Evolutionary conservation across 2,797 vertebrate genomes (phyloP).

Genomic region (Tangara arthus): DNA sequence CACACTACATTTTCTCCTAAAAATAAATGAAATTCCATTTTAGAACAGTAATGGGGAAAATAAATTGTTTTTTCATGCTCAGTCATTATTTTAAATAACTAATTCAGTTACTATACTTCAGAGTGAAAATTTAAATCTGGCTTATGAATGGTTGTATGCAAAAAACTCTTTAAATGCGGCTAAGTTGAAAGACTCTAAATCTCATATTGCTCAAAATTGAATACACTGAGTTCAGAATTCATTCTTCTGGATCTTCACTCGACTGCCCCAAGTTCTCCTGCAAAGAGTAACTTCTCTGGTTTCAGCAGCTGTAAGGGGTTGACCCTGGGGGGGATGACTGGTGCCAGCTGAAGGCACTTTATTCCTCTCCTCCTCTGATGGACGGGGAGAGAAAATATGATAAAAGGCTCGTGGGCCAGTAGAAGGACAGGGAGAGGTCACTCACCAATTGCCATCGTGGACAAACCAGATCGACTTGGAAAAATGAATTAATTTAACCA

Average conservation of each 20-base stretch:
- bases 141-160: background rate
- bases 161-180: background rate
- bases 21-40: background rate
- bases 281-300: background rate
- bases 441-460: background rate
- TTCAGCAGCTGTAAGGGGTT: background rate
- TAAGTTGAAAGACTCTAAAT: background rate
- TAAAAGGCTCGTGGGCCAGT: rapidly evolving
- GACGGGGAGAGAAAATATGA: background rate
- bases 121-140: background rate
- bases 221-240: background rate
- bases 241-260: background rate
- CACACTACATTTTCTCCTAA: background rate
- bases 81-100: background rate
- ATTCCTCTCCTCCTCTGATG: background rate
- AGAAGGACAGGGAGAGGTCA: background rate
- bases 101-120: background rate
- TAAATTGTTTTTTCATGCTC: background rate
- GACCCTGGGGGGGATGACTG: background rate
- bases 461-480: background rate
- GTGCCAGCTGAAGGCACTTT: background rate
- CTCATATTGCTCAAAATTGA: background rate
- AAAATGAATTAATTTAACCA: background rate
- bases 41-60: background rate
- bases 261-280: background rate